A percentile compares a stretch with the other conserved stretches of the same genome.
These are phyloP conservation scores for Eilema depressum DNA, from an alignment of 2,888 invertebrate species.

Conservation along the genomic window DNA sequence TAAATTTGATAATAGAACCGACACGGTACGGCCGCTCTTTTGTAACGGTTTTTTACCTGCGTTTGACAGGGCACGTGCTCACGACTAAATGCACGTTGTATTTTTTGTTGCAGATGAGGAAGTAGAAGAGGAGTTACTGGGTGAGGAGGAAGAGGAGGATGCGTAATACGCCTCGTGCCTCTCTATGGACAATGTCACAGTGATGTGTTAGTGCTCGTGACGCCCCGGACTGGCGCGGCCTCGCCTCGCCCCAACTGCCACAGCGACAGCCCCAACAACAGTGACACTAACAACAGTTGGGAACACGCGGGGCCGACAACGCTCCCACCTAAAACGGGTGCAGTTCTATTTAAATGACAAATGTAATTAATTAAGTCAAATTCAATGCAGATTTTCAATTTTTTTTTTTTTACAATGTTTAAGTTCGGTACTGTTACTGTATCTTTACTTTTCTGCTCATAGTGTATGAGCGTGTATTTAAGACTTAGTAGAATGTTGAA, in stretches of 20 bases:
- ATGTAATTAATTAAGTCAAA: slow-evolving; percentile 84
- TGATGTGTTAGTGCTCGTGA: slow-evolving; percentile 86
- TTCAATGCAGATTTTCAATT: slow-evolving; percentile 81
- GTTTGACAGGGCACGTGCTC: slow-evolving; percentile 18
- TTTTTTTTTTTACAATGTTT: slow-evolving; percentile 78
- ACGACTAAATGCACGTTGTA: slow-evolving; percentile 31
- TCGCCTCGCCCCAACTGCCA: slow-evolving; percentile 82
- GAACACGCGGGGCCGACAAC: slow-evolving; percentile 82
- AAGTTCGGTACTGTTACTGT: slow-evolving; percentile 81
- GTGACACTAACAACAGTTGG: slow-evolving; percentile 70
- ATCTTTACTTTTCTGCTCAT: slow-evolving; percentile 74
- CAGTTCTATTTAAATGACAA: slow-evolving; percentile 86
- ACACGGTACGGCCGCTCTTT: slow-evolving; percentile 1
- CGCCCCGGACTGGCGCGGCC: slow-evolving; percentile 82
- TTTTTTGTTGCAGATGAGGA: slow-evolving; percentile 82
- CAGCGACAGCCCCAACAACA: slow-evolving; percentile 62
- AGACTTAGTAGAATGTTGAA: slow-evolving; percentile 86
- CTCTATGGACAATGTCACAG: slow-evolving; percentile 86
- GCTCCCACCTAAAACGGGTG: slow-evolving; percentile 85
- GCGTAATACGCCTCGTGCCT: slow-evolving; percentile 85
- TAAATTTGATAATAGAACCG: slow-evolving; percentile 1
- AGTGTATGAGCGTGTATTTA: slow-evolving; percentile 75
- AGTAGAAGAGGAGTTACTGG: slow-evolving; percentile 83
- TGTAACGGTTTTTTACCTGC: slow-evolving; percentile 3
- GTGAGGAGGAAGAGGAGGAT: slow-evolving; percentile 85